phyloP scores from a whole-genome alignment of 2,797 vertebrate species.

The Tachyglossus aculeatus region DNA sequence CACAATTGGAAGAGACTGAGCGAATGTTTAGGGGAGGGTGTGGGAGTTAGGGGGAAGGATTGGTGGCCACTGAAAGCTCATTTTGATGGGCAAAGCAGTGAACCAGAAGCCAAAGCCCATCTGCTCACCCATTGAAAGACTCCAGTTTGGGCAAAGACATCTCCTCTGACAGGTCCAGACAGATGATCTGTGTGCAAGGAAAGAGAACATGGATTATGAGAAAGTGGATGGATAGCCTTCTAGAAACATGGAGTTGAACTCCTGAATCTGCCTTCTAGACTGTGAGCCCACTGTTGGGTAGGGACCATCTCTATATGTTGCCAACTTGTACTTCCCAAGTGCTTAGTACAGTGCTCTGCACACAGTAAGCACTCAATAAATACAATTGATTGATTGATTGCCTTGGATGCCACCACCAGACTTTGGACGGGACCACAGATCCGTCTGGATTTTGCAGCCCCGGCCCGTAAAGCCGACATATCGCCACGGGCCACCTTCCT shows the following conservation, averaged over 20 bases:
- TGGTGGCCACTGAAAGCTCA: neutral
- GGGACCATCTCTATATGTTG: no score
- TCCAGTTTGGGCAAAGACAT: conserved; percentile 93
- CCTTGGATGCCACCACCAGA: no score
- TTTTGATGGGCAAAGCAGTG: fast-evolving
- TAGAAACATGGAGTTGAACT: no score
- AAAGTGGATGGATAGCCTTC: fast-evolving
- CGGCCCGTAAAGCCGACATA: neutral
- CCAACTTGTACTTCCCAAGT: no score
- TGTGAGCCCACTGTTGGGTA: no score
- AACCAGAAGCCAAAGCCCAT: neutral
- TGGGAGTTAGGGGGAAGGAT: neutral
- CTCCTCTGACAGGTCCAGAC: conserved; percentile 94
- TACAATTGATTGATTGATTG: no score
- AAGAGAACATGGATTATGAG: neutral
- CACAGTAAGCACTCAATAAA: no score
- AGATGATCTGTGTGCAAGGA: conserved; percentile 84
- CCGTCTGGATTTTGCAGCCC: neutral
- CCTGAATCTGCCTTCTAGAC: no score
- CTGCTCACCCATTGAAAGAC: conserved; percentile 88
- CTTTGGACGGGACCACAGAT: no score
- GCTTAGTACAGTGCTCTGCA: no score
- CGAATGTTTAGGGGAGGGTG: neutral
- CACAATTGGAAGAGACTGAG: fast-evolving
- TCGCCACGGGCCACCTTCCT: neutral